Evolutionary conservation across 2,888 invertebrate species (phyloP).

Genomic region (Portevinia maculata): DNA sequence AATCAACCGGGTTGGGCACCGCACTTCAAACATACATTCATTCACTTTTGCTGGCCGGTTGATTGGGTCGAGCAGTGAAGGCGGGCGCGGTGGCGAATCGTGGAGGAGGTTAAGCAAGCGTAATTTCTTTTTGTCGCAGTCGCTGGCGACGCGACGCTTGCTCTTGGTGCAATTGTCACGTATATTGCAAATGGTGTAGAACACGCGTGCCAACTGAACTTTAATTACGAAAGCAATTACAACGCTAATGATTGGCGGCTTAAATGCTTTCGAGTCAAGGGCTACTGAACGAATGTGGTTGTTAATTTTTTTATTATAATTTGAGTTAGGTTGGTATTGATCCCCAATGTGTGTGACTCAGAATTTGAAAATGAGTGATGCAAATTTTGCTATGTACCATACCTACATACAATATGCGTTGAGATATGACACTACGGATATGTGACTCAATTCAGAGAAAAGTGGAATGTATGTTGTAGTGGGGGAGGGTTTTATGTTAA

Average conservation of each 20-base stretch:
- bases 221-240: conserved; percentile 72
- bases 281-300: background rate
- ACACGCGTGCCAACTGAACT: conserved; percentile 69
- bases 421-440: too few relatives aligned
- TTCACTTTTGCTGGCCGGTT: background rate
- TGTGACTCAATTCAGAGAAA: too few relatives aligned
- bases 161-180: conserved; percentile 64
- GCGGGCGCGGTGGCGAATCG: background rate
- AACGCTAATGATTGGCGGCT: conserved; percentile 65
- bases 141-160: conserved; percentile 7
- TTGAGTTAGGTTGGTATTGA: background rate
- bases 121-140: conserved; percentile 49
- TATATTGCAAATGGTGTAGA: conserved; percentile 66
- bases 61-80: conserved; percentile 2
- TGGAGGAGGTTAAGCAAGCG: background rate
- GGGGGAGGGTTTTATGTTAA: too few relatives aligned
- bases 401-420: too few relatives aligned
- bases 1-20: conserved; percentile 47
- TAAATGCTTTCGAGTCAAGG: conserved; percentile 23
- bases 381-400: too few relatives aligned
- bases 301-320: background rate
- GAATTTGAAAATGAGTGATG: background rate
- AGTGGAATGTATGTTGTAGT: too few relatives aligned
- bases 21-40: background rate
- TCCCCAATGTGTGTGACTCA: background rate